Evolutionary conservation across 64 coral and sea anemone genomes (phyloP).

Genomic region (Porites lutea): DNA sequence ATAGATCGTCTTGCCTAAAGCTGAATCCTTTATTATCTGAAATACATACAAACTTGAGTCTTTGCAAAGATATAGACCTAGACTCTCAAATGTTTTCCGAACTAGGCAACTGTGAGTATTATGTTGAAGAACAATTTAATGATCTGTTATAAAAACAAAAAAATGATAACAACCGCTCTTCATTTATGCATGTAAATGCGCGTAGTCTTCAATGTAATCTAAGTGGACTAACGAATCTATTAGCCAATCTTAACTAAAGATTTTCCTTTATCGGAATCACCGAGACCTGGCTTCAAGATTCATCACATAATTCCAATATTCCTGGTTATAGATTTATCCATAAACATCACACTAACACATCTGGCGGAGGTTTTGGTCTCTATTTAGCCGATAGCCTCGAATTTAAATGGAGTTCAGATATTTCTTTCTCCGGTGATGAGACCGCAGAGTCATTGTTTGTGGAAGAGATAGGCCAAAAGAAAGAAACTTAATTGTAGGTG

Average conservation of each 20-base stretch:
- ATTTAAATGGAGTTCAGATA: neutral
- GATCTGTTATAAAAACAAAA: neutral
- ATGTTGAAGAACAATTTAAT: conserved; percentile 24
- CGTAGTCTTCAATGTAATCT: conserved; percentile 42
- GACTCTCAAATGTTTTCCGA: conserved; percentile 24
- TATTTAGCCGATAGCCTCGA: conserved; percentile 49
- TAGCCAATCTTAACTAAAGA: conserved; percentile 10
- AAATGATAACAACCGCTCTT: neutral
- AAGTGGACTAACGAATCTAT: conserved; percentile 41
- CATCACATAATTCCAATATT: conserved; percentile 25
- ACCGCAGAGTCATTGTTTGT: no score
- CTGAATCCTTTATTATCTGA: conserved; percentile 66
- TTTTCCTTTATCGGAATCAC: conserved; percentile 64
- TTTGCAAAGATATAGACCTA: conserved; percentile 36
- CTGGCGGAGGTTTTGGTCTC: conserved; percentile 59
- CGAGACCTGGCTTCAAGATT: neutral
- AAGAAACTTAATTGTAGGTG: no score
- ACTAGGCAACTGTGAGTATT: neutral
- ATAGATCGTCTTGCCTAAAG: conserved; percentile 48
- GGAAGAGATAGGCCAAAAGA: no score
- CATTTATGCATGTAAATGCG: neutral
- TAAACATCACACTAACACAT: neutral
- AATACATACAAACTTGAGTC: conserved; percentile 58
- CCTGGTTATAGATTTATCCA: conserved; percentile 67
- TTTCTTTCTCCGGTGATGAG: no score